Evolutionary conservation across 92 coral and sea anemone species (phyloP).

Genomic region (Hydrozoanthus gracilis): DNA sequence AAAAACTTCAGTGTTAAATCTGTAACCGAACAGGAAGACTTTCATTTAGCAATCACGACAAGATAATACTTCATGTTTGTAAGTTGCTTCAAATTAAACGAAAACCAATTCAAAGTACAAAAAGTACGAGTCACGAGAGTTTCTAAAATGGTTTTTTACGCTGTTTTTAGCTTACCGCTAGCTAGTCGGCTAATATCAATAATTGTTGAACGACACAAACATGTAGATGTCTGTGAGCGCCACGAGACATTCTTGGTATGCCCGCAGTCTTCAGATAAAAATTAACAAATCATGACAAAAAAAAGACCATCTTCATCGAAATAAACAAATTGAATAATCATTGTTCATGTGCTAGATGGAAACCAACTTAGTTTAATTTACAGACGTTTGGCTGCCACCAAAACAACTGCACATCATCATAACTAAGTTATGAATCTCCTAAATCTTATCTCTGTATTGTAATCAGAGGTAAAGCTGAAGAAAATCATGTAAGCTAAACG

Average conservation of each 20-base stretch:
- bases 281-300: background rate
- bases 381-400: too few species aligned
- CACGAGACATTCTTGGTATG: background rate
- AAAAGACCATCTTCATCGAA: background rate
- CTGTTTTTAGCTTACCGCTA: background rate
- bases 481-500: constrained; percentile 17
- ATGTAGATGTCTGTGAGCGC: background rate
- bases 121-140: constrained; percentile 2
- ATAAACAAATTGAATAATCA: background rate
- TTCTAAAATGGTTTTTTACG: background rate
- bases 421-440: background rate
- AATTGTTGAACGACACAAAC: background rate
- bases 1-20: background rate
- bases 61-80: background rate
- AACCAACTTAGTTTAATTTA: too few species aligned
- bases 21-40: background rate
- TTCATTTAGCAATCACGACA: background rate
- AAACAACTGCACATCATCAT: background rate
- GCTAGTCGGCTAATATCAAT: background rate
- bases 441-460: background rate
- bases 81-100: background rate
- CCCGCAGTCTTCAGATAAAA: background rate
- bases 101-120: background rate
- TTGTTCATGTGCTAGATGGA: background rate
- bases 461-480: constrained; percentile 26